phyloP scores from a whole-genome alignment of 2,797 vertebrate genomes.

The Vipera latastei region DNA sequence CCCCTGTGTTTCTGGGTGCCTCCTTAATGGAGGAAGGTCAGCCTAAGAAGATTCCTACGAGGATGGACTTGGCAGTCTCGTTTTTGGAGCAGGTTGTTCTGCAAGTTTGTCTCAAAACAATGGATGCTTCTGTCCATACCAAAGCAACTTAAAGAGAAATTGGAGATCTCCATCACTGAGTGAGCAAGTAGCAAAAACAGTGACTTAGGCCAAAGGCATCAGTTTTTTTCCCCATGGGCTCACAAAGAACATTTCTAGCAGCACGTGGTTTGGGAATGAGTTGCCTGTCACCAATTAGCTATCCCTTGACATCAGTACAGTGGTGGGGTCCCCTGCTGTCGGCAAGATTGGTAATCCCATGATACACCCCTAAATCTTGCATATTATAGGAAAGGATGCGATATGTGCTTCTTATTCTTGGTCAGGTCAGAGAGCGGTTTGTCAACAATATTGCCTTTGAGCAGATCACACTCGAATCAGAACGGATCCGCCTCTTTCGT shows the following conservation, averaged over 20 bases:
- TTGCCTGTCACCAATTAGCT: not conserved
- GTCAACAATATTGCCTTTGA: constrained; percentile 72
- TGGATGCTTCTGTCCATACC: not conserved
- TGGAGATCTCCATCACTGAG: not conserved
- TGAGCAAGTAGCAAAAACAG: not conserved
- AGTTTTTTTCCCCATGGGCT: not conserved
- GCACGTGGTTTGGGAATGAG: not conserved
- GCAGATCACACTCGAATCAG: constrained; percentile 75
- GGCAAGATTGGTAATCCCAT: no score
- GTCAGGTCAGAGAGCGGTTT: constrained; percentile 73
- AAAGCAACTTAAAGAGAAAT: not conserved
- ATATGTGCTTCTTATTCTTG: constrained; percentile 31
- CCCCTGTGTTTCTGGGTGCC: not conserved
- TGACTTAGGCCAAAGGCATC: not conserved
- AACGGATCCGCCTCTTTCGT: constrained; percentile 73
- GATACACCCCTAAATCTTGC: not conserved
- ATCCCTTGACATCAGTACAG: not conserved
- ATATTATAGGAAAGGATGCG: not conserved
- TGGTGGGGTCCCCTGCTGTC: not conserved
- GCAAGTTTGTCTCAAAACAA: not conserved
- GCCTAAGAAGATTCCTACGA: not conserved
- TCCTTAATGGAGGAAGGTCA: not conserved
- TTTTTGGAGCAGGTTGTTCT: not conserved
- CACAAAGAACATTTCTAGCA: not conserved
- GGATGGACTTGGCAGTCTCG: not conserved